Base-by-base conservation (phyloP, 1,140 invertebrate species). In the Zaprionus nigranus region DNA sequence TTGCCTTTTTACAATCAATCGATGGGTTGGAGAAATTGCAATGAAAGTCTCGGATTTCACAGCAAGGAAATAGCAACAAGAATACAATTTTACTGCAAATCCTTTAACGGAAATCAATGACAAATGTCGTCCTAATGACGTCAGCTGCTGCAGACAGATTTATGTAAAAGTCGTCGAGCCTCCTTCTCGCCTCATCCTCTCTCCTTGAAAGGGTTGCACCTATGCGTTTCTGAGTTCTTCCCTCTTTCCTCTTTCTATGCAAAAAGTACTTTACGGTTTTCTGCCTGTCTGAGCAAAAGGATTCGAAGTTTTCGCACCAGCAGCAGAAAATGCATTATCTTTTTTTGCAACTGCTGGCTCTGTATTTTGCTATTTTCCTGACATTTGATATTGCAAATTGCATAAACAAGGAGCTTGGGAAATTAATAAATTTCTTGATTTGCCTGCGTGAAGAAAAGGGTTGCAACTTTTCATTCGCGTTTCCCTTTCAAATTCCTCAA, bases 361-460 rank as follows among this genome's bases (percentile, higher is more conserved):
- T 56, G 62, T 56, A 49, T 79, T 65, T 87, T 78, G 58, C 71
- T 72, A 78, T 67, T 81, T 80, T 59, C 53, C 67, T 63, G 85
- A 88, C 66, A 88, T 90, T 82, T 68, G 85, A 88, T 88, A 90
- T 79, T 71, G 85, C 69, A 88, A 90, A 88, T 88, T 88, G 85
- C 85, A 76, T 85, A 90, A 88, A 90, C 79, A 90, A 71, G 58
- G 58, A 60, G 72, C 79, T 79, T 90, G 85, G 85, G 85, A 88
- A 88, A 88, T 88, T 81, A 79, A 82, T 82, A 85, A 88, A 90
- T 17, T 90, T 90, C 75, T 43, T 64, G 40, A 61, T 75, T 67
- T 67, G 59, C 62, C 60, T 64, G 58, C 26, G 28, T 34, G 24
- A 30, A 51, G 13, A 62, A 74, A 81, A 84, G 81, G 85, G 78